Evolutionary conservation across 2,797 vertebrate genomes (phyloP).

Genomic region (Eulemur mongoz): DNA sequence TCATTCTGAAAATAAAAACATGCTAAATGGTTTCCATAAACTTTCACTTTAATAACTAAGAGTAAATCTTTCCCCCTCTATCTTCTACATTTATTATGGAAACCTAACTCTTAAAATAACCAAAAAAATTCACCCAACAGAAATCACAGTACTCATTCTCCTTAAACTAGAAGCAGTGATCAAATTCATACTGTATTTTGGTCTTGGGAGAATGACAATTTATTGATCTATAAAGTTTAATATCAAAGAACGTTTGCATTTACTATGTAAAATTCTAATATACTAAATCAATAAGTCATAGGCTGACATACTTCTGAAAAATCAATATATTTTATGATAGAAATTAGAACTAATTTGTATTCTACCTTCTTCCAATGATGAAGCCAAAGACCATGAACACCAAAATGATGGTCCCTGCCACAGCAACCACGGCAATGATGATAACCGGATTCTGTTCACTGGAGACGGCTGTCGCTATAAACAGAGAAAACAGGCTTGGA

Average conservation of each 20-base stretch:
- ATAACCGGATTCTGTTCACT: constrained; percentile 99
- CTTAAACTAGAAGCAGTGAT: not conserved
- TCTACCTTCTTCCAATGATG: constrained; percentile 99
- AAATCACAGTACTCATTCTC: not conserved
- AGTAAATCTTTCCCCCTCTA: not conserved
- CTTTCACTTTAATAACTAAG: not conserved
- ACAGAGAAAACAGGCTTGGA: constrained; percentile 62
- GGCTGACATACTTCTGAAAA: not conserved
- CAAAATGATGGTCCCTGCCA: constrained; percentile 98
- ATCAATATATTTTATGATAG: not conserved
- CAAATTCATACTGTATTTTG: not conserved
- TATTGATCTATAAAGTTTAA: not conserved
- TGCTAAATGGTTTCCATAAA: not conserved
- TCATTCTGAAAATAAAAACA: not conserved
- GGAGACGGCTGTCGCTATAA: constrained; percentile 95
- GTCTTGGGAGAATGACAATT: not conserved
- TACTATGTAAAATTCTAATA: not conserved
- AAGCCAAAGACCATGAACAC: constrained; percentile 99
- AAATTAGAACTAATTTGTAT: constrained; percentile 69
- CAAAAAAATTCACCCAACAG: not conserved
- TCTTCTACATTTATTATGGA: not conserved
- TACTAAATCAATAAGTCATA: not conserved
- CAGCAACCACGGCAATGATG: constrained; percentile 98
- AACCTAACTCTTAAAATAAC: not conserved
- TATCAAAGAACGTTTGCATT: not conserved